phyloP scores from a whole-genome alignment of 1,140 invertebrate genomes.

The Gryon sp. region DNA sequence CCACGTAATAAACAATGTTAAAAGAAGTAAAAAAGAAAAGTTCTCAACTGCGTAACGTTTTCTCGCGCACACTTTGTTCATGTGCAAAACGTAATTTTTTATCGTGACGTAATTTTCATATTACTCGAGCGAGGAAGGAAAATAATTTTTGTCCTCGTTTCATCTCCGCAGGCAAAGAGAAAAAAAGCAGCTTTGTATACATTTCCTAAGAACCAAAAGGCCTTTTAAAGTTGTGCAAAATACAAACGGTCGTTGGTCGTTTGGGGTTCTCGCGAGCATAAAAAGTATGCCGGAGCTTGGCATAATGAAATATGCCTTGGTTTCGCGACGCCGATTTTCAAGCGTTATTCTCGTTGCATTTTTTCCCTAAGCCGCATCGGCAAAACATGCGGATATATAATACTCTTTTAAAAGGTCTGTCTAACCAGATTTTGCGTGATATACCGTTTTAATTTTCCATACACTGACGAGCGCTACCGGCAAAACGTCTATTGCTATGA shows the following conservation, averaged over 20 bases:
- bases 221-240: slow-evolving; percentile 16
- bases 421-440: slow-evolving; percentile 74
- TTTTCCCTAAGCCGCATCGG: slow-evolving; percentile 35
- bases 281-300: slow-evolving; percentile 25
- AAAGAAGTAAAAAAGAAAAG: slow-evolving; percentile 16
- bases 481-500: slow-evolving; percentile 71
- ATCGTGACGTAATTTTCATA: slow-evolving; percentile 49
- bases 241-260: slow-evolving; percentile 22
- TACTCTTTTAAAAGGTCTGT: slow-evolving; percentile 68
- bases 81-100: slow-evolving; percentile 37
- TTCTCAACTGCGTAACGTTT: neutral
- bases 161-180: neutral
- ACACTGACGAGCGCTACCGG: slow-evolving; percentile 67
- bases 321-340: slow-evolving; percentile 38
- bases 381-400: slow-evolving; percentile 53
- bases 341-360: slow-evolving; percentile 24
- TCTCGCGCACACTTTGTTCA: slow-evolving; percentile 10
- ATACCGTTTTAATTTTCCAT: slow-evolving; percentile 78
- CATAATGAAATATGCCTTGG: slow-evolving; percentile 67
- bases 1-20: slow-evolving; percentile 17
- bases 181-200: slow-evolving; percentile 8
- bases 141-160: slow-evolving; percentile 9
- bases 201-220: slow-evolving; percentile 22
- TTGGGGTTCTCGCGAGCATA: slow-evolving; percentile 18
- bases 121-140: neutral